Evolutionary conservation across 2,797 vertebrate genomes (phyloP).

Genomic region (Microctenopoma lineatum): DNA sequence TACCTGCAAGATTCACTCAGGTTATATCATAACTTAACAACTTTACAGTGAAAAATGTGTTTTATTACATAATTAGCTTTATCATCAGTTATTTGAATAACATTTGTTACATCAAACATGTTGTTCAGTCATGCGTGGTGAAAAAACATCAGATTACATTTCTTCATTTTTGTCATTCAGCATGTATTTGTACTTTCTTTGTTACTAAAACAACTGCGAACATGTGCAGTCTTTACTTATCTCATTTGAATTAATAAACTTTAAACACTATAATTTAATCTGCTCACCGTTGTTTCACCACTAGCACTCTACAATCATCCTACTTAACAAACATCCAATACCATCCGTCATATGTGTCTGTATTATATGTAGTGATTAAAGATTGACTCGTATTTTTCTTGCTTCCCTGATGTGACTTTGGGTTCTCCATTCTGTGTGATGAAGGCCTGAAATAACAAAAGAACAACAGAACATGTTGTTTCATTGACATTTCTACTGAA

Average conservation of each 20-base stretch:
- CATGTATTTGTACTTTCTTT: background rate
- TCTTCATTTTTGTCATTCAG: no score
- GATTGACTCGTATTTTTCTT: conserved; percentile 78
- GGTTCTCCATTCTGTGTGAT: conserved; percentile 74
- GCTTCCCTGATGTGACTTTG: conserved; percentile 75
- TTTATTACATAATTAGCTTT: no score
- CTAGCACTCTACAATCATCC: background rate
- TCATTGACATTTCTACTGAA: background rate
- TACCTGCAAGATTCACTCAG: no score
- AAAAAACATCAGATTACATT: no score
- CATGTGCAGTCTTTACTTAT: background rate
- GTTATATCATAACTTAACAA: no score
- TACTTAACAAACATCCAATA: background rate
- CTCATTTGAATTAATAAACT: background rate
- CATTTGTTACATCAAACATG: no score
- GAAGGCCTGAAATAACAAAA: conserved; percentile 69
- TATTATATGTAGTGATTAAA: conserved; percentile 78
- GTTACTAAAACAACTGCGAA: background rate
- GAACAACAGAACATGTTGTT: background rate
- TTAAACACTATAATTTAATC: background rate
- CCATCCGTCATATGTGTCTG: background rate
- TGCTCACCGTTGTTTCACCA: background rate
- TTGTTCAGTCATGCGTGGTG: no score
- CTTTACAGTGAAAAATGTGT: no score
- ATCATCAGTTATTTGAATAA: no score